These are phyloP conservation scores for Cololabis saira DNA, from an alignment of 2,113 vertebrate genomes.

Conservation along the genomic window DNA sequence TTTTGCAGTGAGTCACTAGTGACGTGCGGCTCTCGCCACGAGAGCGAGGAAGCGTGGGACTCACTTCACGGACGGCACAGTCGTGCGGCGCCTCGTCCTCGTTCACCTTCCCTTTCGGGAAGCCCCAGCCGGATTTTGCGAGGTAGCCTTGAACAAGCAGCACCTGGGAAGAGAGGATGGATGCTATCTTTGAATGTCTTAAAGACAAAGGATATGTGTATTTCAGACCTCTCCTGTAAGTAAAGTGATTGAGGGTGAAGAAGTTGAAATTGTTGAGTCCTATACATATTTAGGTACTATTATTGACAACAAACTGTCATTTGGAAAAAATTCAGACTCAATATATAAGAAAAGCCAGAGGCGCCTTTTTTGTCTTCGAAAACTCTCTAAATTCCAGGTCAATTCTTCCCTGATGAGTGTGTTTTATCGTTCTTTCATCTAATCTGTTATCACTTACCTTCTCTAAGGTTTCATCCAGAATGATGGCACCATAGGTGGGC, in stretches of 20 bases:
- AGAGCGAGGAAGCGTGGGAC: not conserved
- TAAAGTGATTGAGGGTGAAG: too few relatives aligned
- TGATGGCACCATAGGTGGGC: conserved; percentile 97
- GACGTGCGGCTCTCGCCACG: too few relatives aligned
- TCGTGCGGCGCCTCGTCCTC: conserved; percentile 97
- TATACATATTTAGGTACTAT: not conserved
- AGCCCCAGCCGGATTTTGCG: conserved; percentile 98
- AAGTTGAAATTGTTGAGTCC: not conserved
- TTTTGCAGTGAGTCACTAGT: too few relatives aligned
- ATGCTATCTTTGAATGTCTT: not conserved
- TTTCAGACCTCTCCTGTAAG: too few relatives aligned
- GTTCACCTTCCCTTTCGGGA: conserved; percentile 98
- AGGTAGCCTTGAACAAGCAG: conserved; percentile 97
- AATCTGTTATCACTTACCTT: conserved; percentile 87
- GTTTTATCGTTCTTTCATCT: too few relatives aligned
- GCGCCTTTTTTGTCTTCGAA: too few relatives aligned
- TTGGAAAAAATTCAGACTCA: too few relatives aligned
- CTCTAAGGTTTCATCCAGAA: conserved; percentile 94
- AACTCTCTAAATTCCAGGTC: too few relatives aligned
- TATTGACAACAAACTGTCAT: not conserved
- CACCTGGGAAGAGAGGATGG: conserved; percentile 75
- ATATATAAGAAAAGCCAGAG: too few relatives aligned
- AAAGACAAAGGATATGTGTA: too few relatives aligned
- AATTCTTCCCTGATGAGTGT: too few relatives aligned
- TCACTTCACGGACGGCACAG: conserved; percentile 95